Evolutionary conservation across 2,113 vertebrate genomes (phyloP), one percentile per base, ranked within the genome.

Genomic region (Centropus bengalensis): DNA sequence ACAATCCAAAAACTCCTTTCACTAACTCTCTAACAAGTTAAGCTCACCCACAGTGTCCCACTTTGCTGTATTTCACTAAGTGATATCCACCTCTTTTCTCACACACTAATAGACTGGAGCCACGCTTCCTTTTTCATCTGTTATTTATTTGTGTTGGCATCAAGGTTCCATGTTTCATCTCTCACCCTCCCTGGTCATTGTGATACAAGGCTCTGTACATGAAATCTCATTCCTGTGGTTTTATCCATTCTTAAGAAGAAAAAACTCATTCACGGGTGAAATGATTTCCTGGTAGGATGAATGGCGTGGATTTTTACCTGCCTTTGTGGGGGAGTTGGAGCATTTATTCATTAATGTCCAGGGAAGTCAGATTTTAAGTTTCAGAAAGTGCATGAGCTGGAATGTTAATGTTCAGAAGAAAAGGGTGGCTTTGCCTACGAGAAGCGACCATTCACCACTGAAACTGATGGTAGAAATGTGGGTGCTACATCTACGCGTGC

Each of bases 151-250:
- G 55, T 93, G 75, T 56, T 95, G 80, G 75, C 89, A 93, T 71
- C 52, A 30, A 70, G n/a, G 64, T 67, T 67, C 93, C 75, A 75
- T 55, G 66, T 96, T 95, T 96, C 93, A 89, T 95, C 82, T 91
- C 86, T 88, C 49, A 36, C 52, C 64, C 91, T 94, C 91, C 93
- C 95, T 94, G 95, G 91, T 88, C 44, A 88, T 75, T 93, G 91
- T 97, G 71, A 93, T 95, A 86, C 60, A 51, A 40, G 76, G 60
- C 24, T 68, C 71, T 93, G 83, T 83, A 70, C 76, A 52, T 47
- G 59, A 80, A 91, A 38, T 59, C 70, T 95, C 94, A 93, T 97
- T 95, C 89, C 93, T 97, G 91, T 91, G 95, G 96, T 94, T 95
- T 95, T 80, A 82, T 80, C 69, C 87, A 80, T 94, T 95, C 93